Percentiles rank a stretch among this genome's conserved stretches.
phyloP scores from a whole-genome alignment of 2,113 vertebrate species.

The Pterocles orientalis region DNA sequence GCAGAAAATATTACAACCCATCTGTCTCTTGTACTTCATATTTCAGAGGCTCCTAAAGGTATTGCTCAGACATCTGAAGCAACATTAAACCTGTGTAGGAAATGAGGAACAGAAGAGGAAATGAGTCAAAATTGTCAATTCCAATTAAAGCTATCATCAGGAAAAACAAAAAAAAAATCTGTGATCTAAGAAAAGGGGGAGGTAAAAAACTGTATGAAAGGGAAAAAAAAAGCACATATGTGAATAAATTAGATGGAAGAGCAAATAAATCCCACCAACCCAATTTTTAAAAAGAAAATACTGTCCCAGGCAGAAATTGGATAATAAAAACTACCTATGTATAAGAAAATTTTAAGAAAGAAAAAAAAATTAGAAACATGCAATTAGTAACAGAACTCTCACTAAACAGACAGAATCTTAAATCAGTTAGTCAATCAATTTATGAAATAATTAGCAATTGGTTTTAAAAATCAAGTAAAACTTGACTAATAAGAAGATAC shows the following conservation, averaged over 20 bases:
- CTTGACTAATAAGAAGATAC: background rate
- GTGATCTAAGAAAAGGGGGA: too few relatives aligned
- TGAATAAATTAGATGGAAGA: background rate
- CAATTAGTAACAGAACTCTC: background rate
- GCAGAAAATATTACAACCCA: background rate
- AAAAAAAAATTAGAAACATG: background rate
- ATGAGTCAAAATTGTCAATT: background rate
- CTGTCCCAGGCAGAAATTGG: background rate
- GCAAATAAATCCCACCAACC: background rate
- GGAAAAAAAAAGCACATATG: background rate
- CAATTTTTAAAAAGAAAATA: background rate
- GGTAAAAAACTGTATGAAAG: background rate
- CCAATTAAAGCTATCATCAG: background rate
- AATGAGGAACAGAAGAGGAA: background rate
- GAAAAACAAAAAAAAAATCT: background rate
- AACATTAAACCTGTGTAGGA: background rate
- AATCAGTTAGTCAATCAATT: background rate
- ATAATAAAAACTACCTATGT: background rate
- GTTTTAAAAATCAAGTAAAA: background rate
- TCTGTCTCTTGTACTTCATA: background rate
- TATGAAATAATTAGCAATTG: background rate
- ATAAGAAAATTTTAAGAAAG: background rate
- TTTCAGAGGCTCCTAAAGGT: background rate
- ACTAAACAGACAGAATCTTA: background rate
- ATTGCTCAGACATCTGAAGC: background rate